Conservation (phyloP, 2,888 invertebrate species). For the Thecocarcelia acutangulata region DNA sequence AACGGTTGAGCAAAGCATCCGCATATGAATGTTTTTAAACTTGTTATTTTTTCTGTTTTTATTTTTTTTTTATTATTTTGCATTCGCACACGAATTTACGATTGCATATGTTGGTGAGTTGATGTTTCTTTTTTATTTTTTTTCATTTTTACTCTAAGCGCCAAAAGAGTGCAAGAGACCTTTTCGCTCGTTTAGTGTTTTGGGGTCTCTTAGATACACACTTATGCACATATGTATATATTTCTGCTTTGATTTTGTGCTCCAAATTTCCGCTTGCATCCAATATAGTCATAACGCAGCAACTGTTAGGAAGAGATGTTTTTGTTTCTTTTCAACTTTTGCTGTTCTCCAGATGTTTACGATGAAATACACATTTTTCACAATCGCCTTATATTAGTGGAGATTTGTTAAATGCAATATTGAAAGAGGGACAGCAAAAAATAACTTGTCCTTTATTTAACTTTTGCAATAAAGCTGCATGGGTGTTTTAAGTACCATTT, state of each 20-base stretch:
- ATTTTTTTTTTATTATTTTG: constrained; percentile 7
- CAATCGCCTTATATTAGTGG: neutral
- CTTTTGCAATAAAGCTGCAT: constrained; percentile 18
- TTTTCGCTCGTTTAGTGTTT: neutral
- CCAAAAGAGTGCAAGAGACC: constrained; percentile 29
- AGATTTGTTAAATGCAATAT: neutral
- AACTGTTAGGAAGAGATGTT: constrained; percentile 35
- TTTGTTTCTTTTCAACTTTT: neutral
- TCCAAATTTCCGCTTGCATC: constrained; percentile 33
- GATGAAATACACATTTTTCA: constrained; percentile 2
- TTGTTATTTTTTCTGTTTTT: constrained; percentile 17
- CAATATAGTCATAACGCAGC: constrained; percentile 43
- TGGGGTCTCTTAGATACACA: neutral
- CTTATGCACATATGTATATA: too few relatives aligned
- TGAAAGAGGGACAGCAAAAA: neutral
- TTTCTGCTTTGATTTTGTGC: constrained; percentile 23
- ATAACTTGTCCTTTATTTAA: constrained; percentile 51
- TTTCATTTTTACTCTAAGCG: constrained; percentile 23
- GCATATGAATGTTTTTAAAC: constrained; percentile 42
- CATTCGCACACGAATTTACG: constrained; percentile 22
- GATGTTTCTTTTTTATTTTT: neutral
- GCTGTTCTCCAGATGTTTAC: constrained; percentile 1
- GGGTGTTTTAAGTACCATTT: constrained; percentile 19
- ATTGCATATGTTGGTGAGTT: constrained; percentile 11
- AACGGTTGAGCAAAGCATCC: constrained; percentile 48